Evolutionary conservation across 2,888 invertebrate genomes (phyloP).

Genomic region (Ariolimax columbianus): DNA sequence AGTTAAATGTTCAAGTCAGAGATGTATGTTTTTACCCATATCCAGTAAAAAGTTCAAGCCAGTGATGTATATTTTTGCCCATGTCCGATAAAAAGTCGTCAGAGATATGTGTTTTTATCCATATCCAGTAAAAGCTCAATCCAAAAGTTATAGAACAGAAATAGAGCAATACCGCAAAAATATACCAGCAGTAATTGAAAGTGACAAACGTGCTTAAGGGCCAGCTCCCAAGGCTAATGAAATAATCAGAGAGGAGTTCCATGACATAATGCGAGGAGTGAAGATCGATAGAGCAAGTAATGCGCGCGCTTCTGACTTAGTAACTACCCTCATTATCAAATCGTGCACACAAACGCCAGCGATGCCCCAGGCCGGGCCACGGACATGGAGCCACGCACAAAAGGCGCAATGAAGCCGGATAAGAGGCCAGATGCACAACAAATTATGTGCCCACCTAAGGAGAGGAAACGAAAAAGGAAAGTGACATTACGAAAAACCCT

Average conservation of each 20-base stretch:
- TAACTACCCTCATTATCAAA: conserved; percentile 45
- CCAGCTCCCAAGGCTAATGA: conserved; percentile 24
- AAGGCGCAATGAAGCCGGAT: conserved; percentile 38
- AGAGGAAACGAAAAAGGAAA: background rate
- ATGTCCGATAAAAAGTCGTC: no score
- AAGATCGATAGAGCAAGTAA: conserved; percentile 40
- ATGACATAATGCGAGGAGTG: conserved; percentile 29
- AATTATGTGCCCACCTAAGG: conserved; percentile 32
- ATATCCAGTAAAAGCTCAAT: background rate
- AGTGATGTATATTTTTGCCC: no score
- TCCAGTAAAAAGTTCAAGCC: no score
- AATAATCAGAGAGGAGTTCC: conserved; percentile 23
- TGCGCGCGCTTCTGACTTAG: conserved; percentile 28
- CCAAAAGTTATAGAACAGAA: background rate
- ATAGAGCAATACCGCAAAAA: background rate
- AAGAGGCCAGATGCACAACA: conserved; percentile 47
- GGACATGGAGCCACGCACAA: conserved; percentile 13
- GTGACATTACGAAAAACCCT: conserved; percentile 40
- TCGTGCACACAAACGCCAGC: conserved; percentile 33
- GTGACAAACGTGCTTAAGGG: conserved; percentile 23
- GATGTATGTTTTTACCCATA: no score
- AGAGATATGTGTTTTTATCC: background rate
- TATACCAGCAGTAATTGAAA: background rate
- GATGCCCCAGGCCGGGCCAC: conserved; percentile 16
- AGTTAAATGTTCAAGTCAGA: no score